These are phyloP conservation scores for Rhinogobius similis DNA, from an alignment of 2,113 vertebrate genomes.

Conservation along the genomic window DNA sequence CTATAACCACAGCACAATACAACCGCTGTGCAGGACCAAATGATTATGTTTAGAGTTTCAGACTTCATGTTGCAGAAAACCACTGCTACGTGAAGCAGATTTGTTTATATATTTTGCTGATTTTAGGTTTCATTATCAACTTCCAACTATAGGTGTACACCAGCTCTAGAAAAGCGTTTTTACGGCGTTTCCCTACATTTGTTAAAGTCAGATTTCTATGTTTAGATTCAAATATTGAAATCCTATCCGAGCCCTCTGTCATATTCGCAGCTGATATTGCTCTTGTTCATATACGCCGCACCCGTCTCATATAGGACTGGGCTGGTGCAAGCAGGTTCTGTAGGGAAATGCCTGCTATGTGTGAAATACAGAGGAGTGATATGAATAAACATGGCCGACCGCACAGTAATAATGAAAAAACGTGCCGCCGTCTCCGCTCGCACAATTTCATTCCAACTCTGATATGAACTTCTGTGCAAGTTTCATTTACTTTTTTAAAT, in stretches of 20 bases:
- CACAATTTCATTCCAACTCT: not conserved
- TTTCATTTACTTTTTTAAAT: not conserved
- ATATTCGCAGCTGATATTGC: slow-evolving; percentile 7
- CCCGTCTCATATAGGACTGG: slow-evolving; percentile 24
- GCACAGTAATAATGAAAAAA: slow-evolving; percentile 12
- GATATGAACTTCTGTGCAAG: not conserved
- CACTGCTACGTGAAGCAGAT: too few species aligned
- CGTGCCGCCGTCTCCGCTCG: not conserved
- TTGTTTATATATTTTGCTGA: too few species aligned
- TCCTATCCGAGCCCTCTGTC: not conserved
- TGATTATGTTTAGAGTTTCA: too few species aligned
- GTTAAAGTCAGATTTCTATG: not conserved
- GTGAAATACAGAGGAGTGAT: slow-evolving; percentile 26
- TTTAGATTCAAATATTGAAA: not conserved
- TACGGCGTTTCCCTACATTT: too few species aligned
- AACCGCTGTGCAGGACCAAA: too few species aligned
- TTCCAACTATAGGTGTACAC: too few species aligned
- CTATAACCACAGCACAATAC: too few species aligned
- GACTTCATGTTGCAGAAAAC: too few species aligned
- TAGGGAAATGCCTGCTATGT: slow-evolving; percentile 39
- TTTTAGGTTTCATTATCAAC: too few species aligned
- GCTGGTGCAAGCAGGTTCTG: not conserved
- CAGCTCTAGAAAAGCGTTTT: not conserved
- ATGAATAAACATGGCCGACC: slow-evolving; percentile 24
- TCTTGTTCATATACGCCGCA: slow-evolving; percentile 9